A percentile compares a stretch with the other conserved stretches of the same genome.
Evolutionary conservation across 2,113 vertebrate species (phyloP).

Genomic region (Anguilla rostrata): DNA sequence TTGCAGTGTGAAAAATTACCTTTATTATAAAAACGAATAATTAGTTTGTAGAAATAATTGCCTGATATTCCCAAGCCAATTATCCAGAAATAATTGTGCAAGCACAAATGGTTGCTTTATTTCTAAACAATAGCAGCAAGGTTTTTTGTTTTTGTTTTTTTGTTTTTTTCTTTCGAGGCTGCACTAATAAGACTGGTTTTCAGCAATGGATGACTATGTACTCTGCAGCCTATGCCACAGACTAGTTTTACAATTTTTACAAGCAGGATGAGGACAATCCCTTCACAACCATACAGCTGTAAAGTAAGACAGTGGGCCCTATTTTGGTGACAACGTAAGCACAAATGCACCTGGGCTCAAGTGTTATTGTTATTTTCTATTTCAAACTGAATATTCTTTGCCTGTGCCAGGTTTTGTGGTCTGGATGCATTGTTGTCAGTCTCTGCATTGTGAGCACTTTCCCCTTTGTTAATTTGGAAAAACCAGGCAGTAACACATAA

Average conservation of each 20-base stretch:
- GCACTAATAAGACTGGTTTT: constrained; percentile 45
- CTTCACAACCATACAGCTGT: constrained; percentile 33
- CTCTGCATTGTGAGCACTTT: constrained; percentile 3
- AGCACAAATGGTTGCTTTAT: constrained; percentile 46
- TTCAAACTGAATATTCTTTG: constrained; percentile 14
- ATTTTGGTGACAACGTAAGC: constrained; percentile 33
- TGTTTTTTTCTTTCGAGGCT: constrained; percentile 34
- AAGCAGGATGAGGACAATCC: constrained; percentile 26
- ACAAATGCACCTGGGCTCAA: constrained; percentile 25
- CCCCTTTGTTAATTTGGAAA: not conserved
- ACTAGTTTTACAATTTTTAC: constrained; percentile 43
- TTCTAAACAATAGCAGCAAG: constrained; percentile 48
- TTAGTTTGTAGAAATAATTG: constrained; percentile 46
- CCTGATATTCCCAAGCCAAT: constrained; percentile 54
- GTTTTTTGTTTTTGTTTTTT: constrained; percentile 11
- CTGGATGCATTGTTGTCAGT: not conserved
- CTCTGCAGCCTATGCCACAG: constrained; percentile 30
- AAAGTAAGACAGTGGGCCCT: constrained; percentile 32
- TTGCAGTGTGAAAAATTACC: constrained; percentile 52
- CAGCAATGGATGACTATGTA: constrained; percentile 49
- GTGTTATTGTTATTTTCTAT: constrained; percentile 36
- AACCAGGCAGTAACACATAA: not conserved
- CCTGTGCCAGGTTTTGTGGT: constrained; percentile 25
- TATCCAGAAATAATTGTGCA: constrained; percentile 55
- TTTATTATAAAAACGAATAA: constrained; percentile 48